phyloP scores from a whole-genome alignment of 2,888 invertebrate species.

The Capitulum mitella region DNA sequence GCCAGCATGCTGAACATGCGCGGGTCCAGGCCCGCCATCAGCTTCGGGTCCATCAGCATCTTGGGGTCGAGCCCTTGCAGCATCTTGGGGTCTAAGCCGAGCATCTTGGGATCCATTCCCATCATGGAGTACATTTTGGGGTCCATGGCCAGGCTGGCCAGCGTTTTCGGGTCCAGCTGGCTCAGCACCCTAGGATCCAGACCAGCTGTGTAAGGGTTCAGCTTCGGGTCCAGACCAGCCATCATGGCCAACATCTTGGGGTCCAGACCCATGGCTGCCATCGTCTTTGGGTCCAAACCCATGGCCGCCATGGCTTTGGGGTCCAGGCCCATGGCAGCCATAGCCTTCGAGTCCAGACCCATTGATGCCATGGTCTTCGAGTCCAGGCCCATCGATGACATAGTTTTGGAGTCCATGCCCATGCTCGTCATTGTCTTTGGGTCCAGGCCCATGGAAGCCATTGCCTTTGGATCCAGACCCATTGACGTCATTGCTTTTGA shows the following conservation, averaged over 20 bases:
- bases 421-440: constrained; percentile 31
- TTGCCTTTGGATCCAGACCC: constrained; percentile 20
- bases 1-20: constrained; percentile 44
- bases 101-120: constrained; percentile 54
- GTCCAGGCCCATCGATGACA: constrained; percentile 29
- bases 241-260: constrained; percentile 34
- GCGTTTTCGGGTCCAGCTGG: constrained; percentile 30
- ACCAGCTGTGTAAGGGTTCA: constrained; percentile 21
- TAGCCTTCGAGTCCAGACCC: constrained; percentile 30
- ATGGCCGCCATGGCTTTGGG: constrained; percentile 35
- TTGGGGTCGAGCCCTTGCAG: constrained; percentile 46
- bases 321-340: constrained; percentile 30
- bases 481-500: constrained; percentile 26
- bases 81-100: constrained; percentile 47
- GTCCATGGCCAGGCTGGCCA: constrained; percentile 30
- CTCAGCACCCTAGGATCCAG: constrained; percentile 35
- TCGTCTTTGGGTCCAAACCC: constrained; percentile 32
- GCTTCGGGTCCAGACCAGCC: constrained; percentile 28
- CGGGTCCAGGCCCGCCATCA: constrained; percentile 46
- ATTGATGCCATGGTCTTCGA: constrained; percentile 27
- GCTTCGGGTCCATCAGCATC: constrained; percentile 40
- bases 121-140: constrained; percentile 36
- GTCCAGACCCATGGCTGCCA: constrained; percentile 34
- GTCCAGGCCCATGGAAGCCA: constrained; percentile 33
- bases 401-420: constrained; percentile 29